These are phyloP conservation scores for Cavia porcellus DNA, from an alignment of 2,113 vertebrate species.

Conservation along the genomic window DNA sequence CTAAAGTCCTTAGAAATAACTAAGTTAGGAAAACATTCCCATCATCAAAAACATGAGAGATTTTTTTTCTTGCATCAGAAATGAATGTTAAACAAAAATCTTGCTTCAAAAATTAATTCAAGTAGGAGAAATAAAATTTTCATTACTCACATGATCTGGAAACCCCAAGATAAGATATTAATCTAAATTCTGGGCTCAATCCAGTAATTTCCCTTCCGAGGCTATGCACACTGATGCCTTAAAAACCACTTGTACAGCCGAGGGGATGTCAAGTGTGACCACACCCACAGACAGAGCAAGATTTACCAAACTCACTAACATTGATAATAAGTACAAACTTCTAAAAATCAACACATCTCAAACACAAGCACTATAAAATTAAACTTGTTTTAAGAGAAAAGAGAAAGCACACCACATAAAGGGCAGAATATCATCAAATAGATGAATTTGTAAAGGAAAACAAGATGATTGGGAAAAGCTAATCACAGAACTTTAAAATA, in stretches of 20 bases:
- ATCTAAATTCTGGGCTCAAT: background rate
- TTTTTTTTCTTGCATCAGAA: background rate
- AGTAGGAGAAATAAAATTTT: background rate
- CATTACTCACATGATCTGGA: background rate
- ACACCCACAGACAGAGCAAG: fast-evolving
- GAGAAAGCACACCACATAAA: background rate
- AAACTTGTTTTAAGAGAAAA: background rate
- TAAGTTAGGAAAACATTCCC: background rate
- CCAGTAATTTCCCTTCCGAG: background rate
- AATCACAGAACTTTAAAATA: background rate
- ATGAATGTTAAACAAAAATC: background rate
- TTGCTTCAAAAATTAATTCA: background rate
- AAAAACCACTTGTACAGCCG: background rate
- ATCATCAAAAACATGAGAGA: background rate
- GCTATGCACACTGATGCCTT: fast-evolving
- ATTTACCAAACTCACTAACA: background rate
- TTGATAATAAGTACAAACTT: background rate
- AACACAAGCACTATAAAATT: background rate
- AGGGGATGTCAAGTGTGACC: background rate
- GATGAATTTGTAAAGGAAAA: background rate
- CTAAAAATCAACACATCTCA: background rate
- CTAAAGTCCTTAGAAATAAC: background rate
- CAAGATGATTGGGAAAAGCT: background rate
- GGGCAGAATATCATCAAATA: background rate
- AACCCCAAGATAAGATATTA: background rate